phyloP scores from a whole-genome alignment of 2,797 vertebrate species.

The Arremon aurantiirostris region DNA sequence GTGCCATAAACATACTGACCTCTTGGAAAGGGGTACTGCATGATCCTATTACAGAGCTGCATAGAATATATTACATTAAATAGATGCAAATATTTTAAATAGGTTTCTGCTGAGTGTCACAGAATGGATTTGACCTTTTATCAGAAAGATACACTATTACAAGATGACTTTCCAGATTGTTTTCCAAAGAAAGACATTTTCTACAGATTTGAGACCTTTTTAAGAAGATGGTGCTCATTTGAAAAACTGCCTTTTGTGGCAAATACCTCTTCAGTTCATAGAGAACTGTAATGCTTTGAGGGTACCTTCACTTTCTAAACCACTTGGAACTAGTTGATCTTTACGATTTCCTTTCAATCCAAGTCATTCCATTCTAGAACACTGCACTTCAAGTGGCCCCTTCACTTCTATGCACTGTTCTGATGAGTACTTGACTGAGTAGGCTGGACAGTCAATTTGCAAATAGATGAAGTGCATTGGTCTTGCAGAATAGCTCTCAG shows the following conservation, averaged over 20 bases:
- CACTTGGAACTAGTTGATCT: not conserved
- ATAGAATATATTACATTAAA: not conserved
- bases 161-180: not conserved
- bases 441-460: not conserved
- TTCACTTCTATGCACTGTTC: fast-evolving
- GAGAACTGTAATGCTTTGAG: not conserved
- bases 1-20: not conserved
- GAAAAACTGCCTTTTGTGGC: not conserved
- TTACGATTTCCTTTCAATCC: not conserved
- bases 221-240: not conserved
- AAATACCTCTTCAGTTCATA: not conserved
- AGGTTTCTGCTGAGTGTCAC: not conserved
- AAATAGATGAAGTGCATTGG: not conserved
- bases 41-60: not conserved
- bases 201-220: not conserved
- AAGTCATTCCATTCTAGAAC: not conserved
- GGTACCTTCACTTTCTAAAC: not conserved
- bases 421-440: not conserved
- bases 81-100: not conserved
- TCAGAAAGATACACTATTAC: not conserved
- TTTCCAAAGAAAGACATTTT: not conserved
- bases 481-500: not conserved
- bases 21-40: not conserved
- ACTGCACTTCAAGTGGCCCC: not conserved
- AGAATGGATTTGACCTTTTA: not conserved